Base-by-base conservation (phyloP, 1,140 invertebrate species). In the Scylla paramamosain region DNA sequence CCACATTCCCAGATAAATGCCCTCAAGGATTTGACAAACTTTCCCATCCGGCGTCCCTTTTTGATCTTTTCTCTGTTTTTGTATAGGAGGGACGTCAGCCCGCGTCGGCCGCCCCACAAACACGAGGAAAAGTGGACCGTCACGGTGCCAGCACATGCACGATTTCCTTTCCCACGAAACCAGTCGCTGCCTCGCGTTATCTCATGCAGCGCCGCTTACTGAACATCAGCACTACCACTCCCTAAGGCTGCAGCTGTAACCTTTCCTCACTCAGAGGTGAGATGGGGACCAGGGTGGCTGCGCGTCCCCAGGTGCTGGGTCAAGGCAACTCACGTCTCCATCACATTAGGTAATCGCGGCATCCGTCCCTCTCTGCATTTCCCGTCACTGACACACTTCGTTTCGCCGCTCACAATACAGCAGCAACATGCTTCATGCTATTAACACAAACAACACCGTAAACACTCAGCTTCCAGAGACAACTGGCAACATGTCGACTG, bases 311-410 rank as follows among this genome's bases (percentile, higher is more conserved):
- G 0, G 0, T n/a, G 67, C 8, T 77, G 67, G 67, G 67, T 77
- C 67, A 77, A 77, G 67, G 67, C 67, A n/a, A 77, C 67, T 77
- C 67, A 77, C 67, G 67, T 77, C 67, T 77, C 67, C 67, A 77
- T n/a, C 67, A 25, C 67, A 77, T 77, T 77, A 77, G 67, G 67
- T 77, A 77, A 77, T 77, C 67, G 67, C 1, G 20, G 67, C 67
- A 16, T 77, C 67, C 67, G 67, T 20, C 67, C 67, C n/a, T 77
- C 67, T 7, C 67, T 77, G 67, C 67, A 77, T 77, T 77, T 77
- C 67, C 67, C 25, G 67, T 77, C 67, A 77, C 67, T 77, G 67
- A 77, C 67, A 77, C 25, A 77, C 67, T 77, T 77, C 16, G 6
- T 77, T 25, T 8, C 67, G 67, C 67, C n/a, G 67, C 67, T 77